These are phyloP conservation scores for Ammodytes marinus DNA, from an alignment of 2,113 vertebrate species.

Conservation along the genomic window DNA sequence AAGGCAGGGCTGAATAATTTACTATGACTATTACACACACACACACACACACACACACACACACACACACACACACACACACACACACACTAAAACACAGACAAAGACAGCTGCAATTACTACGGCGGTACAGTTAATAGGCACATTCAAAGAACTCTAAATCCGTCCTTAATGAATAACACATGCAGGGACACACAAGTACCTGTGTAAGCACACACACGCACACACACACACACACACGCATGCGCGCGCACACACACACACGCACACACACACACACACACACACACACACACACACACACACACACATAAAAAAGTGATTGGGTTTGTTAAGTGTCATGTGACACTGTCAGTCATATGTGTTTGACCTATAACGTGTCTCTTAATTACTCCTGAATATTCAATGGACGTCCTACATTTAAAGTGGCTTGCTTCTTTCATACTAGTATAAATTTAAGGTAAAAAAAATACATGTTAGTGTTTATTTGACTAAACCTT, in stretches of 20 bases:
- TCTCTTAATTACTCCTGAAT: not conserved
- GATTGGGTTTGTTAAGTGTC: not conserved
- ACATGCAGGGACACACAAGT: not conserved
- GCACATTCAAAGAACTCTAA: not conserved
- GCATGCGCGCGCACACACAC: not conserved
- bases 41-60: conserved; percentile 27
- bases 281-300: not conserved
- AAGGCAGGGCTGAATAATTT: conserved; percentile 59
- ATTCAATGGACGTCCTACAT: not conserved
- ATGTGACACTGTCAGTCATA: conserved; percentile 5
- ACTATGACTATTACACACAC: conserved; percentile 22
- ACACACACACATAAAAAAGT: not conserved
- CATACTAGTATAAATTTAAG: too few relatives aligned
- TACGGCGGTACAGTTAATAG: not conserved
- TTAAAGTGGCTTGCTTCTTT: not conserved
- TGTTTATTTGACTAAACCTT: too few relatives aligned
- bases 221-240: conserved; percentile 19
- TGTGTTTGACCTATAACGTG: not conserved
- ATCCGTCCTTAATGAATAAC: conserved; percentile 34
- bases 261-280: not conserved
- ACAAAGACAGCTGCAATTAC: not conserved
- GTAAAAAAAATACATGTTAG: too few relatives aligned
- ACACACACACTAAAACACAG: conserved; percentile 2
- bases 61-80: conserved; percentile 8
- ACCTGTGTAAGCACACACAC: not conserved